These are phyloP conservation scores for Phoebastria nigripes DNA, from an alignment of 2,797 vertebrate species.

Conservation along the genomic window DNA sequence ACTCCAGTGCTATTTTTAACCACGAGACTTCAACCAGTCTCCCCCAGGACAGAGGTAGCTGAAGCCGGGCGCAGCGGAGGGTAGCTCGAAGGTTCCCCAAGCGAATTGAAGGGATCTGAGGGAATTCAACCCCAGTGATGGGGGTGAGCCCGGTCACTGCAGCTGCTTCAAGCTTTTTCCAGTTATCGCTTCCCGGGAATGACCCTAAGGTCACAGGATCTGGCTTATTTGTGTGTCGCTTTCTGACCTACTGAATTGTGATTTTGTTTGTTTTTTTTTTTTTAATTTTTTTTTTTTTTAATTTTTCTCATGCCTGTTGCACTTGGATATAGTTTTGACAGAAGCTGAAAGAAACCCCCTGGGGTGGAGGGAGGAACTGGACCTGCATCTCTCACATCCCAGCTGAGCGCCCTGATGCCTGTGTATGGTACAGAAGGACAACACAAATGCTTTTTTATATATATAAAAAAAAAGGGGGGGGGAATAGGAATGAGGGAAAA, in stretches of 20 bases:
- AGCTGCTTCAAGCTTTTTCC: neutral
- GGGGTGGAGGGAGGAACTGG: neutral
- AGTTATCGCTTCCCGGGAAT: neutral
- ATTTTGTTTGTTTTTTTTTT: no score
- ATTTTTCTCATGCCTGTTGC: fast-evolving
- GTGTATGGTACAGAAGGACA: neutral
- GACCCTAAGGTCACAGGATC: neutral
- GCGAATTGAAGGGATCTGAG: neutral
- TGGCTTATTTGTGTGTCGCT: neutral
- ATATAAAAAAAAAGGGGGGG: fast-evolving
- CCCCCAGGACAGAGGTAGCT: neutral
- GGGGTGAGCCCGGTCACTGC: neutral
- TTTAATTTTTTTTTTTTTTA: neutral
- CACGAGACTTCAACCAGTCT: neutral
- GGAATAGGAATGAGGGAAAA: neutral
- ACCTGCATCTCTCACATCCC: neutral
- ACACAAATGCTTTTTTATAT: neutral
- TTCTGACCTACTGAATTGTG: neutral
- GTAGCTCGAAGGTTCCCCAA: fast-evolving
- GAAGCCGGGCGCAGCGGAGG: neutral
- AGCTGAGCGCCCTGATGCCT: neutral
- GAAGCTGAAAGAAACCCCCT: neutral
- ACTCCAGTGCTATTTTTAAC: neutral
- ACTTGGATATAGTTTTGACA: neutral
- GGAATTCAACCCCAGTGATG: neutral